A percentile compares a stretch with the other conserved stretches of the same genome.
phyloP scores from a whole-genome alignment of 2,888 invertebrate species.

The Pristionchus fissidentatus region DNA sequence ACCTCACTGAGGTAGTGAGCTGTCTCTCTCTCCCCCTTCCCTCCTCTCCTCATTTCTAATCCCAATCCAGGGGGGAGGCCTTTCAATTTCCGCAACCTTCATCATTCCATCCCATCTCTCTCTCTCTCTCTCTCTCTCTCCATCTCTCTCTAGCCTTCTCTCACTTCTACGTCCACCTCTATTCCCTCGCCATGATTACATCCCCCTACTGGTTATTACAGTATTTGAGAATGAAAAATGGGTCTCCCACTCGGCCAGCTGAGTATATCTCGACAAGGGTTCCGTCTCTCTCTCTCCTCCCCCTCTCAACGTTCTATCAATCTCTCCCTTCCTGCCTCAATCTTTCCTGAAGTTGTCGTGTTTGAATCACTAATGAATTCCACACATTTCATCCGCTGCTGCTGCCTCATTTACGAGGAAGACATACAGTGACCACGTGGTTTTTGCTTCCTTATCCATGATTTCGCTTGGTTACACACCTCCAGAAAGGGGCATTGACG shows the following conservation, averaged over 20 bases:
- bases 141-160: background rate
- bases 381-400: slow-evolving; percentile 18
- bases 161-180: background rate
- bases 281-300: no score
- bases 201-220: slow-evolving; percentile 15
- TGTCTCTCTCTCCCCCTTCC: background rate
- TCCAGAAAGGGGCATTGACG: no score
- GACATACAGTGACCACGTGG: no score
- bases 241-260: background rate
- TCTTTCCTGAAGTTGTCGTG: slow-evolving; percentile 9
- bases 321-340: background rate
- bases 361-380: slow-evolving; percentile 23
- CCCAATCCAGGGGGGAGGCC: slow-evolving; percentile 41
- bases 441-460: no score
- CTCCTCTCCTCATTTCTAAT: slow-evolving; percentile 32
- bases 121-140: background rate
- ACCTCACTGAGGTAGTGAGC: slow-evolving; percentile 25
- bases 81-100: slow-evolving; percentile 46
- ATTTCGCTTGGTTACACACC: no score
- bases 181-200: slow-evolving; percentile 28
- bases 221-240: slow-evolving; percentile 15
- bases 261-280: background rate
- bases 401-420: background rate
- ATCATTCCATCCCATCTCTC: background rate
- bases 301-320: slow-evolving; percentile 15